Conservation (phyloP, 2,888 invertebrate genomes). For the Agriotes lineatus region DNA sequence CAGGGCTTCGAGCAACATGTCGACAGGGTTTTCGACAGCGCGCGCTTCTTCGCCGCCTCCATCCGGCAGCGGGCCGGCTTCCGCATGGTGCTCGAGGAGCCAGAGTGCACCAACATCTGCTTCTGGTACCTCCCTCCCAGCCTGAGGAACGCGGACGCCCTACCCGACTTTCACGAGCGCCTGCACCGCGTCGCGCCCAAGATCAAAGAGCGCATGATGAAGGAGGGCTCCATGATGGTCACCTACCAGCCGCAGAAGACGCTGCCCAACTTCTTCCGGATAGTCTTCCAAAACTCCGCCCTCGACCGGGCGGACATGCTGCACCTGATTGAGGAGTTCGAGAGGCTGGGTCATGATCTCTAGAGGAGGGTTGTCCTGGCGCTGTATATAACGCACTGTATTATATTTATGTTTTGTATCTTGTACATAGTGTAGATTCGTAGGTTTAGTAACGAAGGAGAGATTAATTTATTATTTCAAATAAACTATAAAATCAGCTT, state of each 20-base stretch:
- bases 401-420: neutral
- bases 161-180: constrained; percentile 73
- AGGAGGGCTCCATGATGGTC: constrained; percentile 94
- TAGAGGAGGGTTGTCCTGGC: neutral
- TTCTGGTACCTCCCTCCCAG: constrained; percentile 96
- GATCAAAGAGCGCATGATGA: constrained; percentile 96
- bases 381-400: neutral
- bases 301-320: constrained; percentile 86
- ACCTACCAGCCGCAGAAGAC: constrained; percentile 92
- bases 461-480: neutral
- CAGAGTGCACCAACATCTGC: constrained; percentile 95
- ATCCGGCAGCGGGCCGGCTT: constrained; percentile 80
- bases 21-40: constrained; percentile 82
- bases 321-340: constrained; percentile 89
- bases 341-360: constrained; percentile 82
- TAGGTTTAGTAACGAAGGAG: neutral
- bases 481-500: too few species aligned
- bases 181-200: constrained; percentile 89
- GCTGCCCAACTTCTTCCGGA: constrained; percentile 93
- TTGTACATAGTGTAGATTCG: neutral
- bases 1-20: constrained; percentile 83
- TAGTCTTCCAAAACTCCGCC: constrained; percentile 93
- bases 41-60: constrained; percentile 77
- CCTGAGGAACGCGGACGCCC: constrained; percentile 68
- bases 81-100: constrained; percentile 78